Evolutionary conservation across 2,888 invertebrate genomes (phyloP), one percentile per base, ranked within the genome.

Genomic region (Prosopocoilus inquinatus): DNA sequence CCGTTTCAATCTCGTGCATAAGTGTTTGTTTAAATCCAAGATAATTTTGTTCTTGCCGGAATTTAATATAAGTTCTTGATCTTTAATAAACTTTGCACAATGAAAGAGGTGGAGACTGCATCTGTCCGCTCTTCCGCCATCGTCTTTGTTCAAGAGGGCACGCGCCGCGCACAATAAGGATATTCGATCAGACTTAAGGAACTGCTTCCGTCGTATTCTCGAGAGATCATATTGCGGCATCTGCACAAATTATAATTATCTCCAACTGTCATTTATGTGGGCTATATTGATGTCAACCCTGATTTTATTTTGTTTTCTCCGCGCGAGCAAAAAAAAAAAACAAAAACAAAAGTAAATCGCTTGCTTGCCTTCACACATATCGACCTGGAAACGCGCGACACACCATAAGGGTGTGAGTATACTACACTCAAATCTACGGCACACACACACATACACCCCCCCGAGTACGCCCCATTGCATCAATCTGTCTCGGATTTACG

Each of bases 171-270:
- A 65, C 65, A 65, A 65, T 65, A 55, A 65, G 60, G 65, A 64
- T 62, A 65, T 61, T 53, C 61, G 62, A 65, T 65, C 62, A 60
- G 61, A 55, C 64, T 65, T 65, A 59, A 65, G 64, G 59, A 65
- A 65, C 61, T 56, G 59, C 64, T 65, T 65, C 65, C 65, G 64
- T 59, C 62, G 61, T 64, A 64, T 64, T 61, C 55, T 44, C 20
- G 57, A 52, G 55, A 53, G 65, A 65, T 65, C 64, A 45, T 61
- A 60, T 65, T 64, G 61, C 65, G 60, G 57, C 65, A 65, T 65
- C 65, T 65, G 65, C 62, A 62, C 61, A 38, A 53, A 59, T 58
- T 53, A 41, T 46, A 53, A 53, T 53, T 53, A 47, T 38, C 46
- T 47, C 36, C 47, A 53, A 36, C 53, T 39, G 41, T 32, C 33